Conservation (phyloP, 2,888 invertebrate genomes). For the Acholoe squamosa region DNA sequence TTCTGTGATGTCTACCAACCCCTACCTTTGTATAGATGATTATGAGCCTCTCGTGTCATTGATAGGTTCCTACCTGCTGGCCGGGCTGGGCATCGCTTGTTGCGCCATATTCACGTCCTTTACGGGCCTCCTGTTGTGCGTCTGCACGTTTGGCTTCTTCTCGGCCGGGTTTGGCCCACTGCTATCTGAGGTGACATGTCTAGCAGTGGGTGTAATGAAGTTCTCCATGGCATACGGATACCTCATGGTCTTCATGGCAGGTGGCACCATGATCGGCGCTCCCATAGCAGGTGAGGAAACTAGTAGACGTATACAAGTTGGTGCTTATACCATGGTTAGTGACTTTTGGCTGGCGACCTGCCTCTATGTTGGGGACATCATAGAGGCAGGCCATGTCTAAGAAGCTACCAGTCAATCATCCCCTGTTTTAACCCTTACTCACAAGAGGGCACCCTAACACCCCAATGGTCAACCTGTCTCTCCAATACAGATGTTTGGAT, state of each 20-base stretch:
- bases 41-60: too few relatives aligned
- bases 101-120: constrained; percentile 68
- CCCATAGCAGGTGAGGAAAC: constrained; percentile 74
- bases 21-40: too few relatives aligned
- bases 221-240: constrained; percentile 74
- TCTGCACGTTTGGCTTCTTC: constrained; percentile 71
- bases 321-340: too few relatives aligned
- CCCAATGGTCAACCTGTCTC: too few relatives aligned
- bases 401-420: too few relatives aligned
- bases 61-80: constrained; percentile 69
- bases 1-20: too few relatives aligned
- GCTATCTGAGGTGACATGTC: constrained; percentile 70
- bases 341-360: too few relatives aligned
- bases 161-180: constrained; percentile 73
- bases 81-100: constrained; percentile 70
- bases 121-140: constrained; percentile 67
- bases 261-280: constrained; percentile 73
- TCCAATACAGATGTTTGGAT: too few relatives aligned
- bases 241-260: constrained; percentile 72
- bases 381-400: too few relatives aligned
- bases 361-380: too few relatives aligned
- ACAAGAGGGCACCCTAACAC: too few relatives aligned
- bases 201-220: constrained; percentile 71
- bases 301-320: neutral
- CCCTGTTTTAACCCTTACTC: too few relatives aligned